Conservation (phyloP, 1,140 invertebrate genomes). For the Drosophila gunungcola region DNA sequence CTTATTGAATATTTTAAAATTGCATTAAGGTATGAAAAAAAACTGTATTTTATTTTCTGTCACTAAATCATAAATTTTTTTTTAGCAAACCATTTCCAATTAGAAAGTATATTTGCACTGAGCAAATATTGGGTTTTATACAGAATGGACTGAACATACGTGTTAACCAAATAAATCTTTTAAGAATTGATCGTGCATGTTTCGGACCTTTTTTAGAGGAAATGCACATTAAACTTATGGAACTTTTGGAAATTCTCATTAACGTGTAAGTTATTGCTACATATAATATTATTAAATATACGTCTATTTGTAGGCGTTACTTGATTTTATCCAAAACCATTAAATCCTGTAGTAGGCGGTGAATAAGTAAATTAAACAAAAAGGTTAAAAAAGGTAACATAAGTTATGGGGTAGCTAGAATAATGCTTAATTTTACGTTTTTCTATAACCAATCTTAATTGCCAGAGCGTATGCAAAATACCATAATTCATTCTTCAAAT, state of each 20-base stretch:
- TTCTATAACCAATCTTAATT: no score
- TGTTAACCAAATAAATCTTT: neutral
- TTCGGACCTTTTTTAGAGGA: constrained; percentile 24
- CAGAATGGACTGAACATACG: constrained; percentile 26
- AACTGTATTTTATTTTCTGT: neutral
- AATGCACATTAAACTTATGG: constrained; percentile 43
- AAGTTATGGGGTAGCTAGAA: no score
- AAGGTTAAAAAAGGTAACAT: no score
- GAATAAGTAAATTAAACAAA: no score
- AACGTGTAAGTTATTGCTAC: constrained; percentile 38
- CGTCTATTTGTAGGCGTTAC: no score
- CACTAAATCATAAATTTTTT: neutral
- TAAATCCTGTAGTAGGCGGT: no score
- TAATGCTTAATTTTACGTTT: no score
- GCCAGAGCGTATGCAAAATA: no score
- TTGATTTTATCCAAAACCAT: no score
- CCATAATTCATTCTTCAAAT: no score
- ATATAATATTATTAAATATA: neutral
- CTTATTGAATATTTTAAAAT: constrained; percentile 49
- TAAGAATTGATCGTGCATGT: constrained; percentile 31
- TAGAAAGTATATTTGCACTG: constrained; percentile 32
- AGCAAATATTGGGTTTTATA: constrained; percentile 42
- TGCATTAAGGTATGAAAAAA: constrained; percentile 31
- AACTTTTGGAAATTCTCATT: constrained; percentile 49
- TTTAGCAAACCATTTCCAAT: constrained; percentile 39